These are phyloP conservation scores for Mythimna pallens DNA, from an alignment of 2,888 invertebrate genomes.

Conservation along the genomic window DNA sequence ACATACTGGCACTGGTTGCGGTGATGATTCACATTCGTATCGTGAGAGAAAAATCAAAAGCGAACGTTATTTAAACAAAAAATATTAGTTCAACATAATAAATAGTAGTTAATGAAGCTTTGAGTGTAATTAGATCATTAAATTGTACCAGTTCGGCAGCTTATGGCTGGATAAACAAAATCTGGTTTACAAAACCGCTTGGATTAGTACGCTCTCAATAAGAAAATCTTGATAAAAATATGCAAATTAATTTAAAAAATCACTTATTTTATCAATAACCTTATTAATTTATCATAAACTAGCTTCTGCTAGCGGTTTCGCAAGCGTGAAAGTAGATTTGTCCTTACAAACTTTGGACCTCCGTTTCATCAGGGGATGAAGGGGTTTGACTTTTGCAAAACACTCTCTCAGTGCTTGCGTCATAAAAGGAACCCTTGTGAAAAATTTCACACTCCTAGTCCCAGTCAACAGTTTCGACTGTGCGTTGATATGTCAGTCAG, in stretches of 20 bases:
- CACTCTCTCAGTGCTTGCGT: too few relatives aligned
- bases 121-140: conserved; percentile 54
- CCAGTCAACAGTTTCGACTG: too few relatives aligned
- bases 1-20: conserved; percentile 20
- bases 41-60: conserved; percentile 36
- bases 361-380: too few relatives aligned
- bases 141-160: conserved; percentile 47
- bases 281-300: conserved; percentile 1
- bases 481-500: too few relatives aligned
- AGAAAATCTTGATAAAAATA: conserved; percentile 9
- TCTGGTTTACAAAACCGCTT: conserved; percentile 32
- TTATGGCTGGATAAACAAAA: conserved; percentile 40
- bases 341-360: too few relatives aligned
- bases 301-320: too few relatives aligned
- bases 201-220: conserved; percentile 12
- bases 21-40: conserved; percentile 27
- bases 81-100: conserved; percentile 26
- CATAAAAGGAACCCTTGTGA: too few relatives aligned
- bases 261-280: conserved; percentile 11
- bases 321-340: too few relatives aligned
- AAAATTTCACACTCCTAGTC: too few relatives aligned
- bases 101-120: conserved; percentile 32
- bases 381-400: too few relatives aligned
- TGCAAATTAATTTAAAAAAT: conserved; percentile 30
- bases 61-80: conserved; percentile 47